Evolutionary conservation across 2,113 vertebrate genomes (phyloP).

Genomic region (Myiopsitta monachus): DNA sequence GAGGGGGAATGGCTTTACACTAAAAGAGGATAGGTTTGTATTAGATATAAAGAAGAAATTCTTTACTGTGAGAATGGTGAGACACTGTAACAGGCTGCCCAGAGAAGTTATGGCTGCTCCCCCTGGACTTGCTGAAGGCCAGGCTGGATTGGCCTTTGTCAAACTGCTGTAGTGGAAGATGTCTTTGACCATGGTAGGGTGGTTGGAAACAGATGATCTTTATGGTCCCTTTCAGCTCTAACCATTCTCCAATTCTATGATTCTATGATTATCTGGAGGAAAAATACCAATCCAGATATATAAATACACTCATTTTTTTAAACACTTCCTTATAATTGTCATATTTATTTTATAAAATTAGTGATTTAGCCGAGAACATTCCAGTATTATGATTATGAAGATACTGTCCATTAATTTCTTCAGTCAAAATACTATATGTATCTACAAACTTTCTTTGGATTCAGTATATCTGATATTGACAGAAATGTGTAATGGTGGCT

Average conservation of each 20-base stretch:
- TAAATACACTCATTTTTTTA: neutral
- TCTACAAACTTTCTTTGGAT: neutral
- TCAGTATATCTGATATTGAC: neutral
- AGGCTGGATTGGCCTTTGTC: neutral
- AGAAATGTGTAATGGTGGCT: neutral
- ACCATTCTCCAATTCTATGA: neutral
- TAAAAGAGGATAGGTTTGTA: neutral
- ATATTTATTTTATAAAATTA: neutral
- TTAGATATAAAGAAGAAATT: neutral
- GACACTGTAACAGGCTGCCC: neutral
- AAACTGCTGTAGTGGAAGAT: neutral
- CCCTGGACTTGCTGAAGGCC: neutral
- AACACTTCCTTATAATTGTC: neutral
- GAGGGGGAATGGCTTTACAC: neutral
- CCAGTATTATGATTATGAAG: neutral
- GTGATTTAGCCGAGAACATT: neutral
- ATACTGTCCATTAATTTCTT: neutral
- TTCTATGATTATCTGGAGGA: neutral
- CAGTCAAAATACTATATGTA: neutral
- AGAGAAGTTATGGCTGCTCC: neutral
- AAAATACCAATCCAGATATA: neutral
- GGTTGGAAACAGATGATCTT: neutral
- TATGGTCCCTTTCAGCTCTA: neutral
- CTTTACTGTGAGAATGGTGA: neutral
- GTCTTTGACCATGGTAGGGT: neutral